Percentiles rank a stretch among this genome's conserved stretches.
These are phyloP conservation scores for Collichthys lucidus DNA, from an alignment of 2,113 vertebrate species.

Conservation along the genomic window DNA sequence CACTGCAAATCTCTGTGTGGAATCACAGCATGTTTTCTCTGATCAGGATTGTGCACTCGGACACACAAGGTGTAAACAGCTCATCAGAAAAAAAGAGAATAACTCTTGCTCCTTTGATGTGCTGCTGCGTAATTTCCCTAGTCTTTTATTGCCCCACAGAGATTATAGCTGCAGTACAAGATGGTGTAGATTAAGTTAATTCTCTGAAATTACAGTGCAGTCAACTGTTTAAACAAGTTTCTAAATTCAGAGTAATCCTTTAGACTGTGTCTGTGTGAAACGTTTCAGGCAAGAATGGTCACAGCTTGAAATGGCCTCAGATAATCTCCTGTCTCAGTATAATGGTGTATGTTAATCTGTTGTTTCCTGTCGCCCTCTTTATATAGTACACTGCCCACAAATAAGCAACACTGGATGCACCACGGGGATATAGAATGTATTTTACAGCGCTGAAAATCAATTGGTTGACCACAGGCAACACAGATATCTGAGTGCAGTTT, in stretches of 20 bases:
- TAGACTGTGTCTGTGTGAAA: slow-evolving; percentile 46
- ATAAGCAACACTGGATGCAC: slow-evolving; percentile 32
- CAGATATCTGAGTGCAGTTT: slow-evolving; percentile 52
- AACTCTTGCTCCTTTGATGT: not conserved
- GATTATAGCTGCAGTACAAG: slow-evolving; percentile 31
- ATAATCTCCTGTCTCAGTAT: slow-evolving; percentile 58
- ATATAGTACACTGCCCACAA: slow-evolving; percentile 37
- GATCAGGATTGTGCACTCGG: slow-evolving; percentile 40
- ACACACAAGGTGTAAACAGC: slow-evolving; percentile 33
- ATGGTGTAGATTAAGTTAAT: slow-evolving; percentile 46
- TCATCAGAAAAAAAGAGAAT: not conserved
- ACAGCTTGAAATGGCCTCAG: slow-evolving; percentile 49
- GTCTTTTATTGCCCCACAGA: slow-evolving; percentile 33
- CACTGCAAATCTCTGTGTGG: slow-evolving; percentile 39
- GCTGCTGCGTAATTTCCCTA: not conserved
- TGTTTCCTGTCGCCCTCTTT: slow-evolving; percentile 31
- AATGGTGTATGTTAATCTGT: slow-evolving; percentile 47
- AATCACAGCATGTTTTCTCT: slow-evolving; percentile 45
- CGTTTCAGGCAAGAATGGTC: slow-evolving; percentile 56
- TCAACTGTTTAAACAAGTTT: slow-evolving; percentile 49
- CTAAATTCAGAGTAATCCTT: slow-evolving; percentile 52
- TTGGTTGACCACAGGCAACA: slow-evolving; percentile 48
- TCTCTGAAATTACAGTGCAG: slow-evolving; percentile 53
- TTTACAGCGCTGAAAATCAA: slow-evolving; percentile 37
- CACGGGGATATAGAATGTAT: slow-evolving; percentile 44